A percentile compares a stretch with the other conserved stretches of the same genome.
These are phyloP conservation scores for Enteromius radiatus DNA, from an alignment of 2,797 vertebrate species.

Conservation along the genomic window DNA sequence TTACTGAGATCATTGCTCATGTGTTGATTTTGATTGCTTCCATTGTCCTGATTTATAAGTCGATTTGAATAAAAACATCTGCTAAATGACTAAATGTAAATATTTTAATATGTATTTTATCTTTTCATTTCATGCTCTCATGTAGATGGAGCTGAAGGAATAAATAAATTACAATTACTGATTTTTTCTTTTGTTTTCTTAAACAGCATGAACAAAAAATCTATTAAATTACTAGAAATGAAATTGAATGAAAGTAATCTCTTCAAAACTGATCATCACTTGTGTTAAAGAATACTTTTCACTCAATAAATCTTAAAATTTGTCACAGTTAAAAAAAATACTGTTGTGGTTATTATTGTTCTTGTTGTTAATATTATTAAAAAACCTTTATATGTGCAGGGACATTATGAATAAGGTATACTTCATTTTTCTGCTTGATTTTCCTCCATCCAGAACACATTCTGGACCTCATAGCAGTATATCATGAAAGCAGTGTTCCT, in stretches of 20 bases:
- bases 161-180: neutral
- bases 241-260: neutral
- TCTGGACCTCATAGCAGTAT: constrained; percentile 33
- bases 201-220: neutral
- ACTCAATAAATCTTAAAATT: neutral
- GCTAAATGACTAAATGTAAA: no score
- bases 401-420: neutral
- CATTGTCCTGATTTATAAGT: no score
- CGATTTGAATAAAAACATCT: no score
- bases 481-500: constrained; percentile 55
- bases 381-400: neutral
- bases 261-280: neutral
- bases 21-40: no score
- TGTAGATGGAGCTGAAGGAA: neutral
- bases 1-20: no score
- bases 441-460: neutral
- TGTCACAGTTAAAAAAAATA: neutral
- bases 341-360: neutral
- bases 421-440: neutral
- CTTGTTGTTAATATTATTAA: no score
- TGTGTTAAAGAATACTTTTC: neutral
- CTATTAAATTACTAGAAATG: no score
- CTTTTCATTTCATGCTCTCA: neutral
- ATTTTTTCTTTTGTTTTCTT: neutral
- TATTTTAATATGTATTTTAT: neutral